Evolutionary conservation across 1,140 invertebrate species (phyloP).

Genomic region (Cydia strobilella): DNA sequence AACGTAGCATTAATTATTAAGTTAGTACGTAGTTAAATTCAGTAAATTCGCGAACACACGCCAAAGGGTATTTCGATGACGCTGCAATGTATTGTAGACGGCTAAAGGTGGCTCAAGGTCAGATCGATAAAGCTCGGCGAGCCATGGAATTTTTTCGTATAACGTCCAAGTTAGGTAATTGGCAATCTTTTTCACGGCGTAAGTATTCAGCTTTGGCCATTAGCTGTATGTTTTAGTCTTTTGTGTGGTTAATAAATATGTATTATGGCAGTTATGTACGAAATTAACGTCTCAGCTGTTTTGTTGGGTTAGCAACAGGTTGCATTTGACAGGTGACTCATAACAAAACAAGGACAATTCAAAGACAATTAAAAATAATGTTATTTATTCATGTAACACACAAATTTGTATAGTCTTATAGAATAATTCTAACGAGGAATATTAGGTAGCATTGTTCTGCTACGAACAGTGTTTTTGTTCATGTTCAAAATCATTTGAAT

Average conservation of each 20-base stretch:
- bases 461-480: slow-evolving; percentile 40
- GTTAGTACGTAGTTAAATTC: not conserved
- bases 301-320: slow-evolving; percentile 23
- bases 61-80: slow-evolving; percentile 24
- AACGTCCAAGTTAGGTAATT: not conserved
- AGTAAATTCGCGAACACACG: not conserved
- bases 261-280: not conserved
- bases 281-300: not conserved
- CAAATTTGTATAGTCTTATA: slow-evolving; percentile 17
- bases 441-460: too few species aligned
- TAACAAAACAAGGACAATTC: slow-evolving; percentile 8
- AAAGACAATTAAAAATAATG: not conserved
- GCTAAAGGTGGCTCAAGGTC: slow-evolving; percentile 29
- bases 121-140: slow-evolving; percentile 27
- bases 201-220: not conserved
- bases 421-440: slow-evolving; percentile 31
- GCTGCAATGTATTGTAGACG: slow-evolving; percentile 4
- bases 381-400: not conserved
- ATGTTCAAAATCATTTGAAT: slow-evolving; percentile 41
- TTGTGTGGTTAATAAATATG: not conserved
- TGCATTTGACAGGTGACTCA: slow-evolving; percentile 23
- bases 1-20: slow-evolving; percentile 6
- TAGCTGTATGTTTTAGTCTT: not conserved
- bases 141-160: slow-evolving; percentile 17
- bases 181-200: not conserved